Conservation (phyloP, 2,797 vertebrate species). For the Chelon auratus region DNA sequence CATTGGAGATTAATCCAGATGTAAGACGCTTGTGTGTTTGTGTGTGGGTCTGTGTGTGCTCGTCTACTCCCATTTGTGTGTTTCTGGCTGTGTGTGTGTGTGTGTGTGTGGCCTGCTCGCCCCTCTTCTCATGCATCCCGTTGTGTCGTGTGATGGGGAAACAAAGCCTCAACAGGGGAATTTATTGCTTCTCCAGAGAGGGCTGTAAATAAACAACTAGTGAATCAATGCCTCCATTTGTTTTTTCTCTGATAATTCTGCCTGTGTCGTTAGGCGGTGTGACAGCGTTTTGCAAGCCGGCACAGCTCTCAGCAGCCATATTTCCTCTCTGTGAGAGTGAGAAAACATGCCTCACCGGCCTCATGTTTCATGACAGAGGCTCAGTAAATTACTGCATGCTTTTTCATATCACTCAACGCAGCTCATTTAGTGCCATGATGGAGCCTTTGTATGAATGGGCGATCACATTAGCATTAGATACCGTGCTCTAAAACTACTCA, state of each 20-base stretch:
- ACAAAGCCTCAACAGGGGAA: slow-evolving; percentile 82
- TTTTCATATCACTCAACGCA: slow-evolving; percentile 64
- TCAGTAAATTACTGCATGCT: slow-evolving; percentile 72
- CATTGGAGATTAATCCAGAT: slow-evolving; percentile 85
- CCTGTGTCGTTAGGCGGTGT: slow-evolving; percentile 69
- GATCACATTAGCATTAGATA: slow-evolving; percentile 56
- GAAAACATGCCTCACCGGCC: slow-evolving; percentile 71
- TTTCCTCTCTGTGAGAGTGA: slow-evolving; percentile 69
- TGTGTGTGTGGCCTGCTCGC: slow-evolving; percentile 68
- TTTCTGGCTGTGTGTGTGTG: slow-evolving; percentile 7
- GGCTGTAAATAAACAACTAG: slow-evolving; percentile 84
- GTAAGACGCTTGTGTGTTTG: slow-evolving; percentile 66
- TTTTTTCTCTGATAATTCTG: slow-evolving; percentile 80
- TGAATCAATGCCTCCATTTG: slow-evolving; percentile 84
- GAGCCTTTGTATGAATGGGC: slow-evolving; percentile 65
- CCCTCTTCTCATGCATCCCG: slow-evolving; percentile 71
- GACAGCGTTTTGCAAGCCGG: slow-evolving; percentile 75
- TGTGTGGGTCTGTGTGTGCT: slow-evolving; percentile 24
- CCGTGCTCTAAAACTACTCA: slow-evolving; percentile 51
- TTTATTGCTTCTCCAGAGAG: slow-evolving; percentile 80
- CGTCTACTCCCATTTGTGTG: background rate
- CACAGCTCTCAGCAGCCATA: slow-evolving; percentile 70
- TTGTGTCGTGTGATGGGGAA: slow-evolving; percentile 77
- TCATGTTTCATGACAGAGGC: slow-evolving; percentile 76
- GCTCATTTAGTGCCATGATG: slow-evolving; percentile 70